Conservation (phyloP, 2,113 vertebrate genomes). For the Lepus americanus region DNA sequence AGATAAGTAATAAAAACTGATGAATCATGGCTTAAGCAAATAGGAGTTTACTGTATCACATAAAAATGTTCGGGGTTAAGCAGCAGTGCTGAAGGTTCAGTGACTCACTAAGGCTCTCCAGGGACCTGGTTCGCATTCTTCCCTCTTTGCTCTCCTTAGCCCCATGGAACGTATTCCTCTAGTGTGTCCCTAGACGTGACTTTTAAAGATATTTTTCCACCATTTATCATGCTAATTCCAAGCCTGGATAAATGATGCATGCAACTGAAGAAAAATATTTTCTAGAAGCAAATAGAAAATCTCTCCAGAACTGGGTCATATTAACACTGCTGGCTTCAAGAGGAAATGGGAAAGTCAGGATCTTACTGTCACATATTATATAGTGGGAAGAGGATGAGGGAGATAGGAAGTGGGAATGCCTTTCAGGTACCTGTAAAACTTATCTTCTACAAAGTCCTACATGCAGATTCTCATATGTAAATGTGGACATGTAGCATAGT, state of each 20-base stretch:
- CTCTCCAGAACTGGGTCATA: not conserved
- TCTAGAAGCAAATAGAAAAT: conserved; percentile 19
- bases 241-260: not conserved
- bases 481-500: not conserved
- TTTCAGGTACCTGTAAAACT: not conserved
- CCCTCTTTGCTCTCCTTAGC: not conserved
- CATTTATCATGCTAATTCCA: not conserved
- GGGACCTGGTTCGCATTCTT: not conserved
- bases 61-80: not conserved
- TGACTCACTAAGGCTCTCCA: not conserved
- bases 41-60: not conserved
- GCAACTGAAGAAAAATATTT: not conserved
- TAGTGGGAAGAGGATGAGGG: not conserved
- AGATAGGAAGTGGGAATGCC: not conserved
- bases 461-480: not conserved
- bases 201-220: not conserved
- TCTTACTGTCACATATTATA: not conserved
- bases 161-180: not conserved
- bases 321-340: not conserved
- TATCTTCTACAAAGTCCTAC: not conserved
- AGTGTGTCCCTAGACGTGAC: not conserved
- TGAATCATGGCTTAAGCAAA: not conserved
- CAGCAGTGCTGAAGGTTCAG: not conserved
- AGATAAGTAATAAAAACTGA: conserved; percentile 41
- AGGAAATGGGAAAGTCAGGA: not conserved